phyloP scores from a whole-genome alignment of 2,113 vertebrate genomes.

The Peromyscus californicus region DNA sequence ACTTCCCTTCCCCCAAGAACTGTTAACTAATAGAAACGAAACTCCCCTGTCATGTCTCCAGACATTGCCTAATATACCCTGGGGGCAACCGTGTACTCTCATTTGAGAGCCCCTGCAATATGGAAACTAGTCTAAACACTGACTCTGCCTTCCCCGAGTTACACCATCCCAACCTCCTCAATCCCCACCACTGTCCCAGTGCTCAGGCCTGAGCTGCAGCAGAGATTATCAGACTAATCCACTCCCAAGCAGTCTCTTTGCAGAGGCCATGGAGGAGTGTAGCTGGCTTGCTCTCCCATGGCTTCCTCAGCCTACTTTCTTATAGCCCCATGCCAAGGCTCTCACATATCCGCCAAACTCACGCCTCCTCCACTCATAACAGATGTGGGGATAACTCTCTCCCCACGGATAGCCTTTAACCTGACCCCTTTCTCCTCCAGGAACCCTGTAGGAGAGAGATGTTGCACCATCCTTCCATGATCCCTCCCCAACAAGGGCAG shows the following conservation, averaged over 20 bases:
- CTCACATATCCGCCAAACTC: neutral
- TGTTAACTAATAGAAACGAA: constrained; percentile 38
- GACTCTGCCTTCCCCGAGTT: neutral
- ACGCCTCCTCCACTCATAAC: neutral
- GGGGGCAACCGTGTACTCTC: neutral
- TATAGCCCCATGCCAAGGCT: neutral
- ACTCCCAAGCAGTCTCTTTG: neutral
- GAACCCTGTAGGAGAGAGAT: neutral
- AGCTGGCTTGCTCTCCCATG: no score
- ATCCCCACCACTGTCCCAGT: no score
- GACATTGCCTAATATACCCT: neutral
- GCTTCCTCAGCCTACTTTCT: no score
- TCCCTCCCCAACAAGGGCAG: neutral
- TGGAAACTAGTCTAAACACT: neutral
- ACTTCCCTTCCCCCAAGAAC: neutral
- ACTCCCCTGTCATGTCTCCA: neutral
- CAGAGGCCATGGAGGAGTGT: no score
- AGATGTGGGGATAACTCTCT: neutral
- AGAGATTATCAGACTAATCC: neutral
- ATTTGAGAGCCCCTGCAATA: neutral
- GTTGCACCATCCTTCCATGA: neutral
- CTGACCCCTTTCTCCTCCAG: neutral
- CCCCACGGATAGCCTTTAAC: neutral
- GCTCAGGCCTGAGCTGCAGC: neutral
- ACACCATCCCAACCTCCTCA: neutral